These are phyloP conservation scores for Andrena bicolor DNA, from an alignment of 2,888 invertebrate genomes.

Conservation along the genomic window DNA sequence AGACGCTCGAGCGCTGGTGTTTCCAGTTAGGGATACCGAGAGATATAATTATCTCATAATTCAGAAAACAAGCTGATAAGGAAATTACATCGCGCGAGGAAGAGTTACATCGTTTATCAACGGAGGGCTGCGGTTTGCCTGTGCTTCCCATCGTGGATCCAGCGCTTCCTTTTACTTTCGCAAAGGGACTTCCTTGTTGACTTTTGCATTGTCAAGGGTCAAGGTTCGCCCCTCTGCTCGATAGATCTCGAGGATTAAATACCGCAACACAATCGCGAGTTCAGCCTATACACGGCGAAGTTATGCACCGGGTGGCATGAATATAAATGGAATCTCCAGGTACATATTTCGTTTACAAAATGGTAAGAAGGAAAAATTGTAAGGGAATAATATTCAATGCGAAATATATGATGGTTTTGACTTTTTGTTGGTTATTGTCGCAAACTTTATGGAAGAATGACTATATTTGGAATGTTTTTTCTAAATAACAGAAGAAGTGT, in stretches of 20 bases:
- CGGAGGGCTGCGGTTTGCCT: neutral
- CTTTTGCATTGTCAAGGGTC: conserved; percentile 50
- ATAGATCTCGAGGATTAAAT: conserved; percentile 51
- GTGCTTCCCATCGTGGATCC: conserved; percentile 27
- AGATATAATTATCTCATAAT: conserved; percentile 33
- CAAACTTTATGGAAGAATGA: neutral
- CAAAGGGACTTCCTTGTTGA: conserved; percentile 36
- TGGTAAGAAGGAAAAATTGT: neutral
- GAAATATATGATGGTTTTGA: neutral
- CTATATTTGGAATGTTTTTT: neutral
- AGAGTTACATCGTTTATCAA: neutral
- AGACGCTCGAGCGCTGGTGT: neutral
- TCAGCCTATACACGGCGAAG: conserved; percentile 10
- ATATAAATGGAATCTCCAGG: neutral
- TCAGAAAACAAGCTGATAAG: conserved; percentile 26
- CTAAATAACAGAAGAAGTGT: neutral
- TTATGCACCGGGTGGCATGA: conserved; percentile 5
- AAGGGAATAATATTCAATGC: neutral
- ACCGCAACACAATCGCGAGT: conserved; percentile 32
- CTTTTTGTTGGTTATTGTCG: too few species aligned
- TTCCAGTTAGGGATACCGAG: neutral
- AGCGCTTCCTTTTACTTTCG: conserved; percentile 38
- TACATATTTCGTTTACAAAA: neutral
- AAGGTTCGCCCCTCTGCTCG: conserved; percentile 41
- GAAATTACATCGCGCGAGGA: conserved; percentile 23